Base-by-base conservation (phyloP, 2,113 vertebrate genomes). In the Cyanoramphus novaezelandiae region DNA sequence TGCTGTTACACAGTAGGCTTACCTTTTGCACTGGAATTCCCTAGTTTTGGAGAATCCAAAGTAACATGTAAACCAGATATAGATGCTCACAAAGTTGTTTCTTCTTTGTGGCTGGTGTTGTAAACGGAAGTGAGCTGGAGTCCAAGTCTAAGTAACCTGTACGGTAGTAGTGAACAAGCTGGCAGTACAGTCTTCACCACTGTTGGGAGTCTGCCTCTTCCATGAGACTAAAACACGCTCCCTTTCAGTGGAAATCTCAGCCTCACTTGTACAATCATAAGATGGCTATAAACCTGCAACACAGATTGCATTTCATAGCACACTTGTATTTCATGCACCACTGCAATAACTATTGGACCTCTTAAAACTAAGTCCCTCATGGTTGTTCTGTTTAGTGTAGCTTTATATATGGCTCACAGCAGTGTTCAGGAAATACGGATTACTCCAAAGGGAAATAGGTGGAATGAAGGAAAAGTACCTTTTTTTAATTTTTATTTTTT, bases 331-430 rank as follows among this genome's bases (percentile, higher is more conserved):
- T 95, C 82, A 94, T 87, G 96, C 92, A 95, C 90, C 95, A 97
- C 95, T 93, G 97, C 92, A 97, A 95, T 81, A 93, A 96, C 94
- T 95, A 96, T 95, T 95, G 97, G 95, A 94, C 95, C 92, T 98
- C 97, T 96, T 97, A 94, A 91, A 95, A 96, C 91, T 92, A 97
- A 95, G 95, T 96, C 95, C 85, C 95, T 97, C 93, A 75, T 90
- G 94, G 85, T 95, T 94, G 65, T 93, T 96, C 74, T 71, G 13
- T 96, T 97, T 96, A 95, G 92, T 96, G 93, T 82, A 96, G 93
- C 95, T 98, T 97, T 97, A 95, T 96, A 93, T 91, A 97, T 97
- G 98, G 97, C 98, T 98, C 98, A 98, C 97, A 98, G 98, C 98
- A 98, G 98, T 98, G 97, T 97, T 97, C 94, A 98, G 95, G 96